These are phyloP conservation scores for Mylabris phalerata DNA, from an alignment of 1,140 invertebrate genomes.

Conservation along the genomic window DNA sequence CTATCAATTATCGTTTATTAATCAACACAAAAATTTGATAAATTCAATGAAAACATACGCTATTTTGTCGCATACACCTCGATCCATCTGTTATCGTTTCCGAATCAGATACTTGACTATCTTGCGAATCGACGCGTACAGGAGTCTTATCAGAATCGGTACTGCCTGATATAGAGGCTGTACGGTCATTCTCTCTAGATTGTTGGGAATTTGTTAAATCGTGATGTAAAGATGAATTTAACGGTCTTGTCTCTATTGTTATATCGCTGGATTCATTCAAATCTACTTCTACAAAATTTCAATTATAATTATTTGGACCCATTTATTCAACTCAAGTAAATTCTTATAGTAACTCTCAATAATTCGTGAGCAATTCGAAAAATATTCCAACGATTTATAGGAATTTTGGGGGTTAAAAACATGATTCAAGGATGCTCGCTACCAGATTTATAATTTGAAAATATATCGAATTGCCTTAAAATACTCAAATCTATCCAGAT, in stretches of 20 bases:
- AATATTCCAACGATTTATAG: too few relatives aligned
- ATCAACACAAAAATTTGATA: not conserved
- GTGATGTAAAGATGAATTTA: slow-evolving; percentile 34
- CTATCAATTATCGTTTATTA: slow-evolving; percentile 41
- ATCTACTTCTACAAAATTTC: not conserved
- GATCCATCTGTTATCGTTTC: slow-evolving; percentile 39
- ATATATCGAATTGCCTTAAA: too few relatives aligned
- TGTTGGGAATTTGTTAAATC: slow-evolving; percentile 63
- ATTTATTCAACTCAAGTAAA: not conserved
- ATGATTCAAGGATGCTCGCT: too few relatives aligned
- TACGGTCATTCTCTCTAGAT: slow-evolving; percentile 76
- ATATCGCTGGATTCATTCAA: slow-evolving; percentile 41
- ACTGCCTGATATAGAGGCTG: slow-evolving; percentile 61
- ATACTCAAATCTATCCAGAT: too few relatives aligned
- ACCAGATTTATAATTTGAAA: too few relatives aligned
- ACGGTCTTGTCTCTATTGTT: slow-evolving; percentile 51
- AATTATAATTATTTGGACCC: not conserved
- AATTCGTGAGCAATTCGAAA: too few relatives aligned
- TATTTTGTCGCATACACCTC: slow-evolving; percentile 73
- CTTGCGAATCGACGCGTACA: slow-evolving; percentile 77
- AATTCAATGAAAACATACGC: slow-evolving; percentile 50
- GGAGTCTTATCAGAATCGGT: slow-evolving; percentile 80
- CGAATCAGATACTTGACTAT: slow-evolving; percentile 70
- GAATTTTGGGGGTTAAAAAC: too few relatives aligned
- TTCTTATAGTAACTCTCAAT: too few relatives aligned